Evolutionary conservation across 2,888 invertebrate species (phyloP).

Genomic region (Villa cingulata): DNA sequence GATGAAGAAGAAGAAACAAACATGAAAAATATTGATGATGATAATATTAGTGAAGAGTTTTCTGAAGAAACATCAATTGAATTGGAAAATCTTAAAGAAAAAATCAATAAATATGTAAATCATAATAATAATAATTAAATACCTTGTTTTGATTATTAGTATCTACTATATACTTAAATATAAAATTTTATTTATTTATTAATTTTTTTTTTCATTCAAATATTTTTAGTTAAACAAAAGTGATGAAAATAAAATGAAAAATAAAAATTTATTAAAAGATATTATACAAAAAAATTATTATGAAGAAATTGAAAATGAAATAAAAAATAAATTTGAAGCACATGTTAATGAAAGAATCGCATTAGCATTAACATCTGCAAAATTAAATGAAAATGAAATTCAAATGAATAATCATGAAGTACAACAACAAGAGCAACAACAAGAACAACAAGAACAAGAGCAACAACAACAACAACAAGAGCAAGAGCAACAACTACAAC

Average conservation of each 20-base stretch:
- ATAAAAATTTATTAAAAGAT: neutral
- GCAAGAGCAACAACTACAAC: neutral
- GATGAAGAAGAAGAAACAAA: too few species aligned
- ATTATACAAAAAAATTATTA: neutral
- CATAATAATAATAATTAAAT: too few species aligned
- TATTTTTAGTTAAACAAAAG: neutral
- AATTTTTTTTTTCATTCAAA: neutral
- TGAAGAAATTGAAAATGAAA: constrained; percentile 4
- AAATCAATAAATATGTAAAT: neutral
- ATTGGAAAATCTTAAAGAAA: too few species aligned
- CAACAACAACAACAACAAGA: neutral
- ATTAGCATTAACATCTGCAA: neutral
- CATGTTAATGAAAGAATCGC: constrained; percentile 6
- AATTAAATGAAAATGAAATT: neutral
- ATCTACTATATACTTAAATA: too few species aligned
- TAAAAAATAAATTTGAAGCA: constrained; percentile 1
- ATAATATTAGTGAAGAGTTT: too few species aligned
- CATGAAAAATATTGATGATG: too few species aligned
- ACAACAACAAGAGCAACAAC: too few species aligned
- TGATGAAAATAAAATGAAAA: neutral
- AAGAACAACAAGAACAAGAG: constrained; percentile 3
- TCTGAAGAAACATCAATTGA: too few species aligned
- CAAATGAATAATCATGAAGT: too few species aligned
- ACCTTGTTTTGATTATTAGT: too few species aligned
- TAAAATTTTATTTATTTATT: neutral